Evolutionary conservation across 2,113 vertebrate species (phyloP), one percentile per base, ranked within the genome.

Genomic region (Ammospiza caudacuta): DNA sequence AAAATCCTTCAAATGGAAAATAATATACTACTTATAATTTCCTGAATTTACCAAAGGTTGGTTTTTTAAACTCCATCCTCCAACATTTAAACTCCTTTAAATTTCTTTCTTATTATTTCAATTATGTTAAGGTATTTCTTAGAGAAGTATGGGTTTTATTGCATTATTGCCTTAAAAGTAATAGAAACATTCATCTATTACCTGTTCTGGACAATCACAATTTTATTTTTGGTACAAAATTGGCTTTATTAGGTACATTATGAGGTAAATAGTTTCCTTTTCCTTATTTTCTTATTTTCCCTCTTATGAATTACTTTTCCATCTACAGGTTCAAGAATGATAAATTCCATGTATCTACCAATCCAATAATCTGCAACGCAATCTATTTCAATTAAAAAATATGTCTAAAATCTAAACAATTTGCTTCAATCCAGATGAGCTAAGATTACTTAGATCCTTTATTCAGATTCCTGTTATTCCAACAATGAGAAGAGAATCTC

Each of bases 151-250:
- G 41, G 33, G 14, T 2, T 63, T 77, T 72, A 92, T 81, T 82
- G 23, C 10, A 72, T 81, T 87, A 89, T 46, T 87, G 12, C 22
- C 54, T 46, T 63, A 77, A 67, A 81, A 95, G 11, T 41, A 87
- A 68, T 91, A 86, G 87, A 88, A 90, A 69, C 6, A 63, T 66
- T 62, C 16, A 54, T 28, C 9, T 64, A 67, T 74, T 72, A 92
- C 81, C 58, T 74, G 55, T 47, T 94, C 92, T 89, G 83, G 83
- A 92, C 83, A 94, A 95, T 85, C 47, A 84, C 51, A 91, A 49
- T 49, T 49, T 49, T 49, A 49, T 24, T 49, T 15, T 62, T 66
- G 20, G 17, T 61, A 92, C 73, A 88, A 88, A 94, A 96, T 87
- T 90, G 21, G 18, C 39, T 67, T 93, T 93, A 90, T 90, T 83